These are phyloP conservation scores for Anthoscopus minutus DNA, from an alignment of 2,113 vertebrate species.

Conservation along the genomic window DNA sequence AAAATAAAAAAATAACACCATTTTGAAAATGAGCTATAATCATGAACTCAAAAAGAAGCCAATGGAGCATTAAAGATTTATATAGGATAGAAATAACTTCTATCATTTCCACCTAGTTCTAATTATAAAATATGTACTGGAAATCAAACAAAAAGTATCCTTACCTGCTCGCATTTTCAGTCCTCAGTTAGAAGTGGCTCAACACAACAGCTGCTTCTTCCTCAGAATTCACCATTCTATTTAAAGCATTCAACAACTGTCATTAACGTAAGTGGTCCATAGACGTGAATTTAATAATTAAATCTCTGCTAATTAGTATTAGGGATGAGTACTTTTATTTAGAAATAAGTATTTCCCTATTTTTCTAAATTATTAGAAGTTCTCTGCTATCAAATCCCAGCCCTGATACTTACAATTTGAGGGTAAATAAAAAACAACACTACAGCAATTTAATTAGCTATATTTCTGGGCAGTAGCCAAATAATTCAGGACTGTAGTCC, in stretches of 20 bases:
- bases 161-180: constrained; percentile 83
- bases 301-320: background rate
- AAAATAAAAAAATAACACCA: background rate
- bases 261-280: background rate
- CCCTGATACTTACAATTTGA: background rate
- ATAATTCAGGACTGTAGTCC: background rate
- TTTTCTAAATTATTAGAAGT: background rate
- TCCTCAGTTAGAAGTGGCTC: background rate
- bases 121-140: background rate
- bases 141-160: constrained; percentile 15
- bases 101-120: background rate
- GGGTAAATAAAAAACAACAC: background rate
- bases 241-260: constrained; percentile 9
- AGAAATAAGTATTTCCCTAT: background rate
- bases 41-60: background rate
- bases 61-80: background rate
- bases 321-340: background rate
- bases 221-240: constrained; percentile 45
- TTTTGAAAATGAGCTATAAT: background rate
- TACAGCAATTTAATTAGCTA: background rate
- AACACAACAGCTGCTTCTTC: background rate
- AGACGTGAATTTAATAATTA: background rate
- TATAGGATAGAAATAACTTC: background rate
- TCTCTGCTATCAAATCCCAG: background rate
- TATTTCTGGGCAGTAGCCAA: background rate